phyloP scores from a whole-genome alignment of 2,888 invertebrate species.

The Taenaris catops region DNA sequence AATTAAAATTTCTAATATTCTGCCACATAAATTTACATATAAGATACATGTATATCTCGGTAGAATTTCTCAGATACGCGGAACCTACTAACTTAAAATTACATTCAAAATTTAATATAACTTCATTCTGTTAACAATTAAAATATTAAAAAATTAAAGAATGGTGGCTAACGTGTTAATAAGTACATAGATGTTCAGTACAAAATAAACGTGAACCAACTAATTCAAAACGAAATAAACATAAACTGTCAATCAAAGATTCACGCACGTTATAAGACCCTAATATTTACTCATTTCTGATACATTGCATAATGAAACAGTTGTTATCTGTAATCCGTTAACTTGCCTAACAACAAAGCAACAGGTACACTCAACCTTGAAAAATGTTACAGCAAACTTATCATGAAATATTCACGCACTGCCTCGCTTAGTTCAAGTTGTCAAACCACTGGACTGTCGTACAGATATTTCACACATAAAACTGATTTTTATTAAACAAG shows the following conservation, averaged over 20 bases:
- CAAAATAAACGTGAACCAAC: too few relatives aligned
- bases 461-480: constrained; percentile 15
- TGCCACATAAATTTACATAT: too few relatives aligned
- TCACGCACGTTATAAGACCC: background rate
- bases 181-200: too few relatives aligned
- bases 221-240: background rate
- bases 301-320: background rate
- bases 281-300: constrained; percentile 5
- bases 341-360: constrained; percentile 10
- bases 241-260: background rate
- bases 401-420: constrained; percentile 8
- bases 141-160: too few relatives aligned
- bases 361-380: constrained; percentile 15
- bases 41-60: too few relatives aligned
- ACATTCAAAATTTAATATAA: too few relatives aligned
- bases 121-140: too few relatives aligned
- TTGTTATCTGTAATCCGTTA: constrained; percentile 5
- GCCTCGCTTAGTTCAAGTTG: background rate
- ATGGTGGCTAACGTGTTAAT: too few relatives aligned
- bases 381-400: constrained; percentile 12
- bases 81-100: too few relatives aligned
- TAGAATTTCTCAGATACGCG: too few relatives aligned
- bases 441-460: constrained; percentile 5
- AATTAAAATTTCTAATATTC: too few relatives aligned
- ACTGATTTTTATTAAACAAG: constrained; percentile 10